Percentiles rank a stretch among this genome's conserved stretches.
Conservation (phyloP, 2,888 invertebrate genomes). For the Arctia plantaginis region DNA sequence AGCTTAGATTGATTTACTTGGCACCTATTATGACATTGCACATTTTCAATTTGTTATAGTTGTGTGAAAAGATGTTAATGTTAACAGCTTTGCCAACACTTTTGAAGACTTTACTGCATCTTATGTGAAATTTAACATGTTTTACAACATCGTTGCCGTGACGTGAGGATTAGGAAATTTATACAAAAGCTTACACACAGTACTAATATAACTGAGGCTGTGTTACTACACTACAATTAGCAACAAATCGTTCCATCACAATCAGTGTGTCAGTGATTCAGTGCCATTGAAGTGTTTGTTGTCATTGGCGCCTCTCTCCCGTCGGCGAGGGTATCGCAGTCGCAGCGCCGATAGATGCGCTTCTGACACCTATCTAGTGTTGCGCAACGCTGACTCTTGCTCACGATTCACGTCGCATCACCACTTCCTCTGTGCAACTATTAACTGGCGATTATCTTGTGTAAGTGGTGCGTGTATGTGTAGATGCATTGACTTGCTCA, state of each 20-base stretch:
- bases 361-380: background rate
- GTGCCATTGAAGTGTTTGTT: background rate
- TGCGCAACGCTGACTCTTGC: background rate
- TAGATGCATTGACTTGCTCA: background rate
- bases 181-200: background rate
- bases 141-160: background rate
- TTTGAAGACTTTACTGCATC: background rate
- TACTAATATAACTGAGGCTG: background rate
- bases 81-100: background rate
- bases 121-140: background rate
- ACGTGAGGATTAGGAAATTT: background rate
- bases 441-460: background rate
- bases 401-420: background rate
- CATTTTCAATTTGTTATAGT: background rate
- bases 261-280: background rate
- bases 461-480: background rate
- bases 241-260: background rate
- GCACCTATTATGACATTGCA: background rate
- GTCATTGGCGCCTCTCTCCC: background rate
- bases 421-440: background rate
- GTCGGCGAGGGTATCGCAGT: background rate
- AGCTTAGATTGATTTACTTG: background rate
- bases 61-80: background rate
- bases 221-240: conserved; percentile 1
- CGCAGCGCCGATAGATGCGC: background rate